These are phyloP conservation scores for Sinocyclocheilus rhinocerous DNA, from an alignment of 2,113 vertebrate genomes.

Conservation along the genomic window DNA sequence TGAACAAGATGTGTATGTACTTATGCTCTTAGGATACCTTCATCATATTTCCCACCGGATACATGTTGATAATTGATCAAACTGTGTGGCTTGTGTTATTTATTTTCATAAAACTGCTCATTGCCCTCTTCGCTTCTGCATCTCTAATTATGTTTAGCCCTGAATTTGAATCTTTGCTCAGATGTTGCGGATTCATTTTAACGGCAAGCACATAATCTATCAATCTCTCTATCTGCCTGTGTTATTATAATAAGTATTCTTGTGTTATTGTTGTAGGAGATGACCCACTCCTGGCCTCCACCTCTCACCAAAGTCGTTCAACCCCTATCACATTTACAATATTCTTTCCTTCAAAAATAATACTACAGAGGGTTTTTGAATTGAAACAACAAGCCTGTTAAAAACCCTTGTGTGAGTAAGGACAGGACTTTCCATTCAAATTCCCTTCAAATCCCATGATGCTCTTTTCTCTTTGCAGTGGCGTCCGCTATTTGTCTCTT, in stretches of 20 bases:
- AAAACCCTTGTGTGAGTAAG: no score
- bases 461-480: constrained; percentile 34
- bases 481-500: constrained; percentile 49
- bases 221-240: background rate
- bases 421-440: no score
- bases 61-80: no score
- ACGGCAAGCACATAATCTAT: no score
- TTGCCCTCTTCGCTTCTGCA: no score
- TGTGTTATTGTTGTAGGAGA: constrained; percentile 80
- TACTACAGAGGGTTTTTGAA: background rate
- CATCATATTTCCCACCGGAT: no score
- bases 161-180: background rate
- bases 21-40: no score
- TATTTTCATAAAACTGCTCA: background rate
- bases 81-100: no score
- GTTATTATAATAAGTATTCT: background rate
- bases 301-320: constrained; percentile 74
- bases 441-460: no score
- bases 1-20: no score
- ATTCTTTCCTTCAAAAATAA: background rate
- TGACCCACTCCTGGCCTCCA: constrained; percentile 94
- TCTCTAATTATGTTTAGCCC: background rate
- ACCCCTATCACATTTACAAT: background rate
- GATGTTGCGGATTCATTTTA: background rate
- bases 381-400: no score